These are phyloP conservation scores for Achatina immaculata DNA, from an alignment of 1,140 invertebrate genomes.

Conservation along the genomic window DNA sequence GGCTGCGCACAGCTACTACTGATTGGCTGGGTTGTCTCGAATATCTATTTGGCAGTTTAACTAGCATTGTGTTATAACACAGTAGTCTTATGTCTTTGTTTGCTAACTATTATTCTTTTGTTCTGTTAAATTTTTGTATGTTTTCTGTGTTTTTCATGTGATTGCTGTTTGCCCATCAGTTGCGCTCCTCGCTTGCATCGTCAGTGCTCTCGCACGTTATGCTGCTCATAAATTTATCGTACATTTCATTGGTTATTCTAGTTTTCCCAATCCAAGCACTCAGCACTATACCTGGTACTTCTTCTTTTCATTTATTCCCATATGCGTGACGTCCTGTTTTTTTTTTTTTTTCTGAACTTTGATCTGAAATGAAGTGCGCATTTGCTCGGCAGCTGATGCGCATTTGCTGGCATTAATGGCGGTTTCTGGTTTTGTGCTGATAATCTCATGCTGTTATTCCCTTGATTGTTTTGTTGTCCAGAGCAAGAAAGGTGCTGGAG, in stretches of 20 bases:
- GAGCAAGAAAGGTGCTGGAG: conserved; percentile 63
- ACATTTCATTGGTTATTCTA: no score
- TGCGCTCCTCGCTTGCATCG: neutral
- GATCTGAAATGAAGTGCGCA: no score
- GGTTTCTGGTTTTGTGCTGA: neutral
- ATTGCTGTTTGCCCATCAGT: neutral
- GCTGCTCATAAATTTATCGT: no score
- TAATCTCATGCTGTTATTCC: no score
- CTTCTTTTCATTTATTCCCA: no score
- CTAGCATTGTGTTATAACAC: conserved; percentile 20
- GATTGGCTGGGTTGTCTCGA: neutral
- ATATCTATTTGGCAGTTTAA: neutral
- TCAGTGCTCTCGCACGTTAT: neutral
- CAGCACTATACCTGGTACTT: no score
- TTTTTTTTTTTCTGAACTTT: no score
- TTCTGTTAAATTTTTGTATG: neutral
- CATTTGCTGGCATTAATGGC: neutral
- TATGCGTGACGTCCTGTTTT: no score
- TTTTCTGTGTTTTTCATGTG: no score
- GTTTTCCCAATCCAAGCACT: no score
- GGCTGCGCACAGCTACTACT: neutral
- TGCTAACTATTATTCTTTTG: conserved; percentile 7
- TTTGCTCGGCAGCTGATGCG: neutral
- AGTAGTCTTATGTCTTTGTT: neutral
- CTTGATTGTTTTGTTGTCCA: conserved; percentile 40